These are phyloP conservation scores for Phthorimaea operculella DNA, from an alignment of 1,140 invertebrate species.

Conservation along the genomic window DNA sequence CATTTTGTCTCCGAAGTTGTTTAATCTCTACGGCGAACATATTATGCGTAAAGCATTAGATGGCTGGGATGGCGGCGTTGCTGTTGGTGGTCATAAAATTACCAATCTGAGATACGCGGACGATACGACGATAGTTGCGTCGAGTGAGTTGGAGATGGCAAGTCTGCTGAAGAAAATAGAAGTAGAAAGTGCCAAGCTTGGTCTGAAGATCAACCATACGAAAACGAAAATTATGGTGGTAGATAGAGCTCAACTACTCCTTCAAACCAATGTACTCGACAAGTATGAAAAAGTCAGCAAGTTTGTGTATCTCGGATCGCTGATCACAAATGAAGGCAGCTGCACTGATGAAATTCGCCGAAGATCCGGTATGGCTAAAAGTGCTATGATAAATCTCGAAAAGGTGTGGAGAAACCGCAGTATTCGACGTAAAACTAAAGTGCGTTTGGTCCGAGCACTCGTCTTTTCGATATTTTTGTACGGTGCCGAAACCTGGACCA, in stretches of 20 bases:
- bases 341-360: conserved; percentile 5
- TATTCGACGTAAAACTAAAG: conserved; percentile 12
- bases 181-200: background rate
- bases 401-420: conserved; percentile 16
- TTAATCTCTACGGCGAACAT: no score
- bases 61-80: conserved; percentile 6
- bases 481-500: conserved; percentile 24
- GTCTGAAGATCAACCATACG: conserved; percentile 9
- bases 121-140: conserved; percentile 8
- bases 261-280: background rate
- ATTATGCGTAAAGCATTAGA: background rate
- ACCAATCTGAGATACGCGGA: conserved; percentile 10
- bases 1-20: no score
- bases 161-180: conserved; percentile 5
- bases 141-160: conserved; percentile 4
- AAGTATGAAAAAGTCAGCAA: background rate
- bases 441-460: conserved; percentile 6
- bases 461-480: conserved; percentile 22
- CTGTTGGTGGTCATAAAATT: conserved; percentile 4
- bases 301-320: background rate
- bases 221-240: conserved; percentile 17
- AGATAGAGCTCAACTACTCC: background rate
- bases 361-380: conserved; percentile 14
- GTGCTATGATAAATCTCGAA: conserved; percentile 11
- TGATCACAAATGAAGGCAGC: background rate